phyloP scores from a whole-genome alignment of 1,140 invertebrate genomes.

The Charaxes varanes region DNA sequence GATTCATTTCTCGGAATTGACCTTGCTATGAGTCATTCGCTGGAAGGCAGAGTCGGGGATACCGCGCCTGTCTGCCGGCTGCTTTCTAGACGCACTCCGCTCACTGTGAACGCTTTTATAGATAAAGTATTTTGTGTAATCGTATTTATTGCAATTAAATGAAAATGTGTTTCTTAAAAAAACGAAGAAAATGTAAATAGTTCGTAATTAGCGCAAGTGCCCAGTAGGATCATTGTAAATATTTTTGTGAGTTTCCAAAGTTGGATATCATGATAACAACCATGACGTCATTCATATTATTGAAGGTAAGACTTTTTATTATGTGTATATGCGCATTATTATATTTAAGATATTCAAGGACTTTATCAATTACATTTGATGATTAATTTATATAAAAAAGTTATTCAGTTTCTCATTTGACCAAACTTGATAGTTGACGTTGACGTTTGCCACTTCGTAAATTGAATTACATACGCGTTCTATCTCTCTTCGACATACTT shows the following conservation, averaged over 20 bases:
- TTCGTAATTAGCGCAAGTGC: constrained; percentile 16
- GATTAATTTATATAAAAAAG: constrained; percentile 26
- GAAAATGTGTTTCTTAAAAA: constrained; percentile 47
- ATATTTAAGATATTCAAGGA: constrained; percentile 10
- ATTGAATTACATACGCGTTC: constrained; percentile 8
- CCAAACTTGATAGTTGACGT: constrained; percentile 32
- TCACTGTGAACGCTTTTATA: constrained; percentile 40
- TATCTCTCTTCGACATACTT: constrained; percentile 22
- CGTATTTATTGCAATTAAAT: constrained; percentile 17
- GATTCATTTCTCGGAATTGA: constrained; percentile 75
- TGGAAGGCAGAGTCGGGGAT: constrained; percentile 73
- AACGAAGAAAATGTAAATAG: constrained; percentile 37
- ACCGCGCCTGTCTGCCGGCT: constrained; percentile 70
- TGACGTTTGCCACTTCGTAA: constrained; percentile 31
- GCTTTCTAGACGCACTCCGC: constrained; percentile 59
- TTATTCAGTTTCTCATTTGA: constrained; percentile 60
- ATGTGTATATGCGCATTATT: constrained; percentile 4
- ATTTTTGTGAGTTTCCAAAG: constrained; percentile 56
- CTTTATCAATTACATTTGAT: constrained; percentile 17
- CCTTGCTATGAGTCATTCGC: constrained; percentile 75
- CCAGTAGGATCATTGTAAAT: constrained; percentile 38
- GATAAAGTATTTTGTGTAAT: constrained; percentile 26
- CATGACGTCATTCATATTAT: constrained; percentile 73
- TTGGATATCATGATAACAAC: constrained; percentile 72
- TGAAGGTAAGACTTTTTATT: constrained; percentile 54